phyloP scores from a whole-genome alignment of 1,140 invertebrate species.

The Drosophila nigrodunni region DNA sequence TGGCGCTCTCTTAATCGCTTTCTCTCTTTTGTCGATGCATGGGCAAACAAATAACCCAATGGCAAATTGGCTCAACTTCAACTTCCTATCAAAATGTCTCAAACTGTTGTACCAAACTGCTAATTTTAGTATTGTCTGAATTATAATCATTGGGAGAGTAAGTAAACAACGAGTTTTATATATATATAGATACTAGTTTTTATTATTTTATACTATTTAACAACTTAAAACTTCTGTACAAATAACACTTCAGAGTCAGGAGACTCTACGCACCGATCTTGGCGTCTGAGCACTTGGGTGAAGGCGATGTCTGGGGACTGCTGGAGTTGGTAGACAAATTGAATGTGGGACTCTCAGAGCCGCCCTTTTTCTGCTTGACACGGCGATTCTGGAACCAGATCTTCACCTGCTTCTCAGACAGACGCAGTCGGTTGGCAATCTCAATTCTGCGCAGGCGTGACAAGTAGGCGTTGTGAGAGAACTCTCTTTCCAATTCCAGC shows the following conservation, averaged over 20 bases:
- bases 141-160: too few relatives aligned
- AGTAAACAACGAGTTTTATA: background rate
- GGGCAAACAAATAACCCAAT: too few relatives aligned
- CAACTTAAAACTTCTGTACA: slow-evolving; percentile 51
- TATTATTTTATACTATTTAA: slow-evolving; percentile 25
- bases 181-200: background rate
- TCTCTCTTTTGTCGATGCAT: too few relatives aligned
- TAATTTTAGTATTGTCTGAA: too few relatives aligned
- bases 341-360: slow-evolving; percentile 84
- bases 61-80: too few relatives aligned
- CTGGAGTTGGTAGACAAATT: slow-evolving; percentile 67
- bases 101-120: too few relatives aligned
- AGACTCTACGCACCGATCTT: slow-evolving; percentile 55
- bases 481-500: slow-evolving; percentile 95
- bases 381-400: slow-evolving; percentile 97
- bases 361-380: slow-evolving; percentile 96
- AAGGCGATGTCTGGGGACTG: slow-evolving; percentile 61
- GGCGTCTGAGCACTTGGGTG: slow-evolving; percentile 39
- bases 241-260: background rate
- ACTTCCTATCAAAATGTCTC: too few relatives aligned
- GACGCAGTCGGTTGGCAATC: slow-evolving; percentile 93
- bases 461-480: slow-evolving; percentile 95
- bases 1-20: too few relatives aligned
- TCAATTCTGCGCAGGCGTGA: slow-evolving; percentile 95
- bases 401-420: slow-evolving; percentile 97